phyloP scores from a whole-genome alignment of 1,140 invertebrate genomes.

The Onthophagus taurus region DNA sequence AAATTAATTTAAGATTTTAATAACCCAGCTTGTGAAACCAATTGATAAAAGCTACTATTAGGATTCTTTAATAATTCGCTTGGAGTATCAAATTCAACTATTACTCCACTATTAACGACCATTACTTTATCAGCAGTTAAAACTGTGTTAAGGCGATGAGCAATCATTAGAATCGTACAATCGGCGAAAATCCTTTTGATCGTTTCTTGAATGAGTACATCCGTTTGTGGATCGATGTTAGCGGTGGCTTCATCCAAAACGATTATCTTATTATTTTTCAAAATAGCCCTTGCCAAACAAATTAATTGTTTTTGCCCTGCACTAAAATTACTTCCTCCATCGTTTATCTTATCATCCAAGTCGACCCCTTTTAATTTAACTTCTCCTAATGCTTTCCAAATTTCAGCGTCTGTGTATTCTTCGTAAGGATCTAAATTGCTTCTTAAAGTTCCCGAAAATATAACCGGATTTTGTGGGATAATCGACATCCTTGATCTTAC shows the following conservation, averaged over 20 bases:
- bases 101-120: slow-evolving; percentile 55
- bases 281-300: slow-evolving; percentile 65
- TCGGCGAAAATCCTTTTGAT: slow-evolving; percentile 55
- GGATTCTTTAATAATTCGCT: slow-evolving; percentile 51
- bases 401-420: slow-evolving; percentile 39
- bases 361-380: slow-evolving; percentile 33
- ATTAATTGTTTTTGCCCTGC: slow-evolving; percentile 70
- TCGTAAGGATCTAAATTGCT: slow-evolving; percentile 49
- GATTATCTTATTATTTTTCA: slow-evolving; percentile 64
- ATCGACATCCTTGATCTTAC: slow-evolving; percentile 50
- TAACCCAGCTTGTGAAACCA: slow-evolving; percentile 57
- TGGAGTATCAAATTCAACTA: slow-evolving; percentile 64
- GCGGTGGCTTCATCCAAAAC: slow-evolving; percentile 69
- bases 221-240: slow-evolving; percentile 60
- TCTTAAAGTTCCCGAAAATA: slow-evolving; percentile 50
- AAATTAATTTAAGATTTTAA: no score
- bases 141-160: slow-evolving; percentile 71
- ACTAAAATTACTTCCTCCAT: slow-evolving; percentile 62
- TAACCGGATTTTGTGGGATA: slow-evolving; percentile 54
- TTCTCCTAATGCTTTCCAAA: slow-evolving; percentile 32
- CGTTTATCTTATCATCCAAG: slow-evolving; percentile 41
- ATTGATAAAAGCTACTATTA: slow-evolving; percentile 52
- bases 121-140: slow-evolving; percentile 69
- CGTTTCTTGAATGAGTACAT: slow-evolving; percentile 57
- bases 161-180: slow-evolving; percentile 73